Base-by-base conservation (phyloP, 2,113 vertebrate genomes). In the Myanophis thanlyinensis region DNA sequence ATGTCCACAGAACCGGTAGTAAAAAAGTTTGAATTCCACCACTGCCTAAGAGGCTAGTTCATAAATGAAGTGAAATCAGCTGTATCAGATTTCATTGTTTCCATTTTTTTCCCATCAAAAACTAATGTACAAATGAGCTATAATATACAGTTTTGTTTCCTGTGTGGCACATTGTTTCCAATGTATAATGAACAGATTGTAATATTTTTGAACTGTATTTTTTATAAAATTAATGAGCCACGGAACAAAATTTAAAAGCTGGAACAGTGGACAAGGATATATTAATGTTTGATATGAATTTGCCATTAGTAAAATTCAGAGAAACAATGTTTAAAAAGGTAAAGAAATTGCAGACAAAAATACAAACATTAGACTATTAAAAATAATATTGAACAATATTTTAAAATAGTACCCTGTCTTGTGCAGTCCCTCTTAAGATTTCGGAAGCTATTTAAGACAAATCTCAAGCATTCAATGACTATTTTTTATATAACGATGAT, bases 71-170 rank as follows among this genome's bases (percentile, higher is more conserved):
- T 96, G 97, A 97, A 97, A 96, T 96, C 90, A 91, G 54, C 96
- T 97, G 95, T 97, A 97, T 96, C 93, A 97, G 94, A 96, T 97
- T 95, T 95, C 88, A 94, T 97, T 97, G 97, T 96, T 97, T 94
- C 93, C 95, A 95, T 95, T 92, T 95, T 20, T 93, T 96, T 97
- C 94, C 96, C 95, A 97, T 92, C 85, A 93, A 92, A 93, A 97
- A 96, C 91, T 93, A 91, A 95, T 95, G 94, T 90, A 94, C 88
- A 95, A 94, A 95, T 92, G 93, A 97, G 94, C 90, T 95, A 97
- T 95, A 97, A 97, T 93, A 89, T 84, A 95, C 51, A 96, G 94
- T 94, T 95, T 51, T 94, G 92, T 87, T 92, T 97, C 96, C 96
- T 51, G 87, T 96, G 85, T 94, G 93, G 30, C 91, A 96, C 88